Evolutionary conservation across 2,113 vertebrate species (phyloP).

Genomic region (Spilogale gracilis): DNA sequence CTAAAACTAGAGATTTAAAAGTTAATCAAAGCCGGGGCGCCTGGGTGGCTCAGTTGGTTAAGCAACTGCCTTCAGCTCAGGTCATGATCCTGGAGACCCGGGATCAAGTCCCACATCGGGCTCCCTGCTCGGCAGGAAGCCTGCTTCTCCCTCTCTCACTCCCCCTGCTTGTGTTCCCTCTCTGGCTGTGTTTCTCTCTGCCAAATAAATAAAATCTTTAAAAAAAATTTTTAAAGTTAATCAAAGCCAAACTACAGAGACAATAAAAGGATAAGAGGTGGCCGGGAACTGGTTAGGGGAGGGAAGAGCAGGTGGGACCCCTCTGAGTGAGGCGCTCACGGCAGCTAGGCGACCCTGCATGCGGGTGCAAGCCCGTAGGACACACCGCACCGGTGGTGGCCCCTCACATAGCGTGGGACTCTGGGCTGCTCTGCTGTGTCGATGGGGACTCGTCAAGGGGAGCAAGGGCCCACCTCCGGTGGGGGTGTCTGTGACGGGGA

Average conservation of each 20-base stretch:
- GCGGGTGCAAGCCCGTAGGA: rapidly evolving
- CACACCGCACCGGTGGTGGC: rapidly evolving
- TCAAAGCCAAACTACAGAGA: background rate
- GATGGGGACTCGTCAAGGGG: rapidly evolving
- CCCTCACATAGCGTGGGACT: rapidly evolving
- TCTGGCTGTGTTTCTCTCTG: no score
- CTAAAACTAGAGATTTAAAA: background rate
- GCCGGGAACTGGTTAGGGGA: background rate
- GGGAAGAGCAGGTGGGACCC: rapidly evolving
- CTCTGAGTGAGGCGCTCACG: rapidly evolving
- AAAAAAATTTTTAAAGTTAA: background rate
- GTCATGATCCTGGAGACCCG: no score
- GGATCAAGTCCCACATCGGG: no score
- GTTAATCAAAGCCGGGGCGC: background rate
- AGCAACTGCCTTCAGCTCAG: no score
- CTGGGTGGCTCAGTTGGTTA: no score
- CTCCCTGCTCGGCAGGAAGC: no score
- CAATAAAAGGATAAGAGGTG: background rate
- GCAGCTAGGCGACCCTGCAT: rapidly evolving
- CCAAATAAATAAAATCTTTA: no score
- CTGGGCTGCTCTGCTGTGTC: no score
- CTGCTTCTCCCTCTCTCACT: no score
- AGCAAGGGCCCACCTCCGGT: rapidly evolving
- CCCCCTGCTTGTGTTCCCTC: no score
- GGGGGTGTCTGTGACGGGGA: background rate